These are phyloP conservation scores for Apamea anceps DNA, from an alignment of 2,888 invertebrate species.

Conservation along the genomic window DNA sequence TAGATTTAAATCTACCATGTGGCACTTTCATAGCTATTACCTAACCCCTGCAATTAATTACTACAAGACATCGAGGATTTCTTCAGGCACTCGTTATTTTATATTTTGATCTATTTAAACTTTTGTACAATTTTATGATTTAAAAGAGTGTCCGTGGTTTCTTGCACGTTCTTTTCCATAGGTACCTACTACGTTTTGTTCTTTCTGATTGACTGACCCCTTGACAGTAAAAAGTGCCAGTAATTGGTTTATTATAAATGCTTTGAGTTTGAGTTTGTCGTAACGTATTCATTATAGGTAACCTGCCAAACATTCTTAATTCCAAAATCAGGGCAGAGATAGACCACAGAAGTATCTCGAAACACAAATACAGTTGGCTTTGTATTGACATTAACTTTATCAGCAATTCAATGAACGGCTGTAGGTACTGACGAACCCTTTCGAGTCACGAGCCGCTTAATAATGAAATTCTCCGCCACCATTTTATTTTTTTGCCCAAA, in stretches of 20 bases:
- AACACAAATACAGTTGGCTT: constrained; percentile 10
- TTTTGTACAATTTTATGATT: too few relatives aligned
- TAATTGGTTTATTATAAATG: too few relatives aligned
- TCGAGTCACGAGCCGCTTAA: constrained; percentile 9
- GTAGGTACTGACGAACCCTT: constrained; percentile 23
- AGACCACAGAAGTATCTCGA: constrained; percentile 2
- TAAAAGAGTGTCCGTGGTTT: too few relatives aligned
- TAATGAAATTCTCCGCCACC: constrained; percentile 48
- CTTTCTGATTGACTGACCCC: too few relatives aligned
- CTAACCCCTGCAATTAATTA: neutral
- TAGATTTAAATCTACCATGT: too few relatives aligned
- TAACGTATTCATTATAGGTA: neutral
- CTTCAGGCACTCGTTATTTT: neutral
- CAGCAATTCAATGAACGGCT: constrained; percentile 42
- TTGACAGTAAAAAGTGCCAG: too few relatives aligned
- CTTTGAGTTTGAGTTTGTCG: too few relatives aligned
- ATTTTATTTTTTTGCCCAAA: constrained; percentile 48
- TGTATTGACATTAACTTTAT: constrained; percentile 33
- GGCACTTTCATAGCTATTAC: too few relatives aligned
- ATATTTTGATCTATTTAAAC: neutral
- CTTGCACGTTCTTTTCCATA: too few relatives aligned
- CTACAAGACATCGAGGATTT: too few relatives aligned
- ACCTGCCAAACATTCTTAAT: neutral
- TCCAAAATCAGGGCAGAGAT: neutral
- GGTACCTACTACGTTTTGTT: too few relatives aligned